Percentiles rank a stretch among this genome's conserved stretches.
Evolutionary conservation across 2,797 vertebrate species (phyloP).

Genomic region (Simalia tracyae): DNA sequence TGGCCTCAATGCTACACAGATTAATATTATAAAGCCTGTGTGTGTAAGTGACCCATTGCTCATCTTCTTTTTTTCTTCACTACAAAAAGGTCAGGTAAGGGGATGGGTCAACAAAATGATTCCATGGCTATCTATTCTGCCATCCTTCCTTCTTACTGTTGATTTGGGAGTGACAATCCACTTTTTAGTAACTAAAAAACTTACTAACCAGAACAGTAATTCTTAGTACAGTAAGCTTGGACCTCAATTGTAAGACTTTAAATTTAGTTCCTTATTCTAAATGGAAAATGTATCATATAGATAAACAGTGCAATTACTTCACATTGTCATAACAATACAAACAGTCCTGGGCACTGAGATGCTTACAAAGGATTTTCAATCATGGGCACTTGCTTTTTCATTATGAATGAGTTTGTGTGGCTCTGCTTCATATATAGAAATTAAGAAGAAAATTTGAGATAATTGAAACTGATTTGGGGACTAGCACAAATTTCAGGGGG

Average conservation of each 20-base stretch:
- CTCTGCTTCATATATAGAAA: not conserved
- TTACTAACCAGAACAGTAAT: not conserved
- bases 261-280: not conserved
- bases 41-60: not conserved
- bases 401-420: no score
- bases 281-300: not conserved
- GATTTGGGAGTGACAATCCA: no score
- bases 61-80: no score
- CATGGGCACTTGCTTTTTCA: not conserved
- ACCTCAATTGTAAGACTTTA: no score
- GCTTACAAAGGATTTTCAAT: not conserved
- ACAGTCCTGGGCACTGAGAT: not conserved
- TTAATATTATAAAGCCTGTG: not conserved
- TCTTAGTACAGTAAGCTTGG: not conserved
- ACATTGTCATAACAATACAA: not conserved
- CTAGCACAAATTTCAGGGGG: not conserved
- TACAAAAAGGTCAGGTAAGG: no score
- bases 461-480: not conserved
- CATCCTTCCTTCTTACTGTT: no score
- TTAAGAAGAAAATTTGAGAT: not conserved
- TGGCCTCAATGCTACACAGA: not conserved
- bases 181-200: not conserved
- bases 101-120: no score
- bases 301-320: not conserved
- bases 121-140: no score